Evolutionary conservation across 2,797 vertebrate species (phyloP), one percentile per base, ranked within the genome.

Genomic region (Neopelma chrysocephalum): DNA sequence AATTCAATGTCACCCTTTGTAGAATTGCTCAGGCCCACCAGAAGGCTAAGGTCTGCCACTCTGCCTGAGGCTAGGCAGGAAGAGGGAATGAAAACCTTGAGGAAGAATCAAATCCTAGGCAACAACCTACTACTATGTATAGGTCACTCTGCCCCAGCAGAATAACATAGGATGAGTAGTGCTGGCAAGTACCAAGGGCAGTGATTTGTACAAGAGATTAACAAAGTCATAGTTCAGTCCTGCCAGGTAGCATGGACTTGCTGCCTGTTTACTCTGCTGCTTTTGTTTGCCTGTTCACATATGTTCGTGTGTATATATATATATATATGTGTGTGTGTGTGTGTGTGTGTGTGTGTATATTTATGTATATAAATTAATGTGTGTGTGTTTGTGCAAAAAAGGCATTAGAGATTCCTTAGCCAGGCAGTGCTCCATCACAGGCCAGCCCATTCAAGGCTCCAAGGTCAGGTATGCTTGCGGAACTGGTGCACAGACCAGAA

Each of bases 1-100:
- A 47, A 9, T 0, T 4, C 18, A 64, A 1, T 15, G 12, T 6
- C 43, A 36, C 17, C 8, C 4, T 50, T 53, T 3, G 2, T 19
- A 12, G 40, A 16, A 32, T 5, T 47, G 11, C 27, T 77, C 21
- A 70, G 32, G 26, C 15, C 61, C 8, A 57, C 32, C 34, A 56
- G 9, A 51, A 64, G 32, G 34, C 20, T 31, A 31, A 27, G 15
- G 5, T 65, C 47, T 45, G 25, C 32, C 25, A 58, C 16, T 62
- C 25, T 68, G 27, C 15, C 15, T 56, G 12, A 84, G 22, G 11
- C 27, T 75, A 56, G 47, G 27, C 27, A 42, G 34, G 42, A 69
- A 34, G 13, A 72, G 11, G 27, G 27, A 79, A 61, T 7, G 4
- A 57, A 89, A 62, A 71, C 6, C 4, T 38, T 18, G 34, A 79